Evolutionary conservation across 2,797 vertebrate genomes (phyloP), one percentile per base, ranked within the genome.

Genomic region (Hippopotamyrus pictus): DNA sequence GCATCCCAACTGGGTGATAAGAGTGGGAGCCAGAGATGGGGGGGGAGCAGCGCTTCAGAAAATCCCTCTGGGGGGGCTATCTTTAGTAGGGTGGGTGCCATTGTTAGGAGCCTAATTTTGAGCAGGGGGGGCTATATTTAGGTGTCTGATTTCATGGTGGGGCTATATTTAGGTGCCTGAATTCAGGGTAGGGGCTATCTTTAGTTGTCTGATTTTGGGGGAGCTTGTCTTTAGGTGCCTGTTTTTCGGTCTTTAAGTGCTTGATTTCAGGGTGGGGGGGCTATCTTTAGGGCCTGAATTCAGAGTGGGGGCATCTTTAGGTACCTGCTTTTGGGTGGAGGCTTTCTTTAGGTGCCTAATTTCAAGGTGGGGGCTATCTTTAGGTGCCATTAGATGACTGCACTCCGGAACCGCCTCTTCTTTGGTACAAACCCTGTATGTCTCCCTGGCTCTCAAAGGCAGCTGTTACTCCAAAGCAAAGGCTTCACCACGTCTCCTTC

Each of bases 401-500:
- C 5, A 8, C 17, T 6, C 12, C 12, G 11, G 37, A 79, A 44
- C 93, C 95, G 94, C 94, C 95, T 94, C 93, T 92, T 97, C 95
- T 96, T 95, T 94, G 94, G 94, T 95, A 96, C 95, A 93, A 95
- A 94, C 92, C 94, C 94, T 93, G 93, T 94, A 92, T 93, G 94
- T 95, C 94, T 95, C 93, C 88, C 93, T 92, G 93, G 93, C 92
- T 92, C 92, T 92, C 93, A 92, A 91, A 94, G 91, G 90, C 89
- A 92, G 93, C 91, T 88, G 93, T 94, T 93, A 84, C 93, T 95
- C 94, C 93, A 92, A 94, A 93, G 94, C 90, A 90, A 91, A 92
- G 25, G 90, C 93, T 92, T 98, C 96, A 97, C 96, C 96, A 95
- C 90, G 92, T 95, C 95, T 96, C 95, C 95, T 96, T 95, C 94